Conservation (phyloP, 2,888 invertebrate species). For the Pyrrhosoma nymphula region DNA sequence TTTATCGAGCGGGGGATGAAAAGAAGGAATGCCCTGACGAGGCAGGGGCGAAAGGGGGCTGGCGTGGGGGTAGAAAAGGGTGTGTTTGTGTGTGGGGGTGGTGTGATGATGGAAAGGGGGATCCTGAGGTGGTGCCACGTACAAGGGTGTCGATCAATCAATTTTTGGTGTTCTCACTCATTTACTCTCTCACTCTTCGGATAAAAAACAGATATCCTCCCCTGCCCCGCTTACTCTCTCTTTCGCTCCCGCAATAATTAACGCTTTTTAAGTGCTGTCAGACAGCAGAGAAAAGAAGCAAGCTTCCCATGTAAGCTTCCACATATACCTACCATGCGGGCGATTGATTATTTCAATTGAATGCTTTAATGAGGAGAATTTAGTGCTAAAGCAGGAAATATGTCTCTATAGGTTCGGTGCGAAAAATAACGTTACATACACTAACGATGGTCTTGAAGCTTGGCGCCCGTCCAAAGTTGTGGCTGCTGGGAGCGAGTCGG, state of each 20-base stretch:
- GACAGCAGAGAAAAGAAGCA: neutral
- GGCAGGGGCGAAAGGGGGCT: neutral
- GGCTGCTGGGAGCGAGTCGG: neutral
- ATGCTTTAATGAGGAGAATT: neutral
- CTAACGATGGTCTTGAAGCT: neutral
- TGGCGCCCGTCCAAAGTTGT: neutral
- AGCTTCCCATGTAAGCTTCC: neutral
- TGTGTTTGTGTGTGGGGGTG: neutral
- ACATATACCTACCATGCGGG: neutral
- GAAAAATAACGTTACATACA: neutral
- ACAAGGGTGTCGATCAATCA: constrained; percentile 35
- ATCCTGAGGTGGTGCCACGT: neutral
- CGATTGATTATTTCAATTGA: constrained; percentile 36
- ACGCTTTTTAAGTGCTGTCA: constrained; percentile 12
- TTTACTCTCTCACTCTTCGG: neutral
- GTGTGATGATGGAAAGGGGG: neutral
- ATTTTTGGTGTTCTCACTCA: constrained; percentile 18
- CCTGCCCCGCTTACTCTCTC: neutral
- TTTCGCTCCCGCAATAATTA: neutral
- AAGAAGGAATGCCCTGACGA: neutral
- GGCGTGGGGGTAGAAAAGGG: neutral
- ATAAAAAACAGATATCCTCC: neutral
- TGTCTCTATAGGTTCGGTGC: neutral
- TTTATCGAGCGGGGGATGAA: constrained; percentile 14
- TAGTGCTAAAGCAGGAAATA: neutral